These are phyloP conservation scores for Drosophila nigromelanica DNA, from an alignment of 1,140 invertebrate species.

Conservation along the genomic window DNA sequence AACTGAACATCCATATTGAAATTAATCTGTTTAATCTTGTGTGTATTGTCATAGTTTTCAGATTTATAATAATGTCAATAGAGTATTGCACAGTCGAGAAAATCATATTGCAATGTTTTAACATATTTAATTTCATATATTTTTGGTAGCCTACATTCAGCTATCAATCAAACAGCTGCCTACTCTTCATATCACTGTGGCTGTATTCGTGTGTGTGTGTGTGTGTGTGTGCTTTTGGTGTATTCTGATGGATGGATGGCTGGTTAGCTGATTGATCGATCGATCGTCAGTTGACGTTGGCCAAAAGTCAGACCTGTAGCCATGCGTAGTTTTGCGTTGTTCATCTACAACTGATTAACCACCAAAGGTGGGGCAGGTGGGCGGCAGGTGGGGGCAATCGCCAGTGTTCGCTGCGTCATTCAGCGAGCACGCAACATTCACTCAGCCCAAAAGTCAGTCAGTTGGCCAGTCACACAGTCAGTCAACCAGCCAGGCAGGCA, in stretches of 20 bases:
- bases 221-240: conserved; percentile 31
- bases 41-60: no score
- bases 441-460: conserved; percentile 43
- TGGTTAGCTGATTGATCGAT: conserved; percentile 71
- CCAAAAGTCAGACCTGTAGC: conserved; percentile 59
- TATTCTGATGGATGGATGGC: conserved; percentile 69
- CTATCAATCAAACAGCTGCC: conserved; percentile 66
- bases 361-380: conserved; percentile 17
- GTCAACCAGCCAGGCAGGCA: conserved; percentile 11
- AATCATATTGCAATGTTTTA: background rate
- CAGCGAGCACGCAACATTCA: conserved; percentile 47
- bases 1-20: no score
- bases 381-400: conserved; percentile 17
- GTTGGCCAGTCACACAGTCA: conserved; percentile 15
- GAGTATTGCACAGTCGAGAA: background rate
- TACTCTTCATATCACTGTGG: conserved; percentile 19
- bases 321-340: conserved; percentile 20
- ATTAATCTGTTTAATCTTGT: no score
- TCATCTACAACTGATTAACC: conserved; percentile 69
- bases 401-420: conserved; percentile 66
- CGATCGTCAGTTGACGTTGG: conserved; percentile 55
- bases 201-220: conserved; percentile 3
- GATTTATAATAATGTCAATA: background rate
- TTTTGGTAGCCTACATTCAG: conserved; percentile 36
- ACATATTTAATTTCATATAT: background rate